phyloP scores from a whole-genome alignment of 2,113 vertebrate species.

The Channa argus region DNA sequence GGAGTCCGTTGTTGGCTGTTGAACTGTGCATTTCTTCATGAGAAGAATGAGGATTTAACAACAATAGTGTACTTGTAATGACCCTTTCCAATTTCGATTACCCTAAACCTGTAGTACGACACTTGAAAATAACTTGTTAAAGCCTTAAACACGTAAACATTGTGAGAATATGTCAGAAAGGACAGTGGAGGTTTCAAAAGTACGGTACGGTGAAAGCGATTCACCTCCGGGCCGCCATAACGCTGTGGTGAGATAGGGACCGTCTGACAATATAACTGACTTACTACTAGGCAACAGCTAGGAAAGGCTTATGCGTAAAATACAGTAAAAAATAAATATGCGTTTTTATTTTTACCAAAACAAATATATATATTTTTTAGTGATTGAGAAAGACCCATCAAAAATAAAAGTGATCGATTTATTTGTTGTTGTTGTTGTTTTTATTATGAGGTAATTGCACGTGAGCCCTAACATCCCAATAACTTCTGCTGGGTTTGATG shows the following conservation, averaged over 20 bases:
- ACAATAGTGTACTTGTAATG: not conserved
- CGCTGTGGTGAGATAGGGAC: not conserved
- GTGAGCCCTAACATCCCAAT: slow-evolving; percentile 11
- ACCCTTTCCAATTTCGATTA: not conserved
- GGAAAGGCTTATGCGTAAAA: not conserved
- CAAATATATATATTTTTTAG: no score
- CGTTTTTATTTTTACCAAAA: not conserved
- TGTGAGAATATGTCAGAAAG: not conserved
- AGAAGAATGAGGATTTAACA: not conserved
- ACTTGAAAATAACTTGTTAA: no score
- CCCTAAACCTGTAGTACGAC: not conserved
- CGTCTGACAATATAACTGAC: slow-evolving; percentile 8
- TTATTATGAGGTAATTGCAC: not conserved
- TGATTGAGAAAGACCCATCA: fast-evolving
- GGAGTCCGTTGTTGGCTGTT: not conserved
- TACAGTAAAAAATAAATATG: fast-evolving
- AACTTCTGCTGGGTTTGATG: not conserved
- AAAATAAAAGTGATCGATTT: not conserved
- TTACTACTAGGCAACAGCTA: not conserved
- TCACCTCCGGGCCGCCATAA: slow-evolving; percentile 34
- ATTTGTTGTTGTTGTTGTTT: slow-evolving; percentile 31
- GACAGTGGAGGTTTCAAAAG: no score
- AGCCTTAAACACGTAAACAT: no score
- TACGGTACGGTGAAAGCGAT: no score
- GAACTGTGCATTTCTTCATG: slow-evolving; percentile 51